Percentiles rank a stretch among this genome's conserved stretches.
phyloP scores from a whole-genome alignment of 2,797 vertebrate species.

The Hippopotamyrus pictus region DNA sequence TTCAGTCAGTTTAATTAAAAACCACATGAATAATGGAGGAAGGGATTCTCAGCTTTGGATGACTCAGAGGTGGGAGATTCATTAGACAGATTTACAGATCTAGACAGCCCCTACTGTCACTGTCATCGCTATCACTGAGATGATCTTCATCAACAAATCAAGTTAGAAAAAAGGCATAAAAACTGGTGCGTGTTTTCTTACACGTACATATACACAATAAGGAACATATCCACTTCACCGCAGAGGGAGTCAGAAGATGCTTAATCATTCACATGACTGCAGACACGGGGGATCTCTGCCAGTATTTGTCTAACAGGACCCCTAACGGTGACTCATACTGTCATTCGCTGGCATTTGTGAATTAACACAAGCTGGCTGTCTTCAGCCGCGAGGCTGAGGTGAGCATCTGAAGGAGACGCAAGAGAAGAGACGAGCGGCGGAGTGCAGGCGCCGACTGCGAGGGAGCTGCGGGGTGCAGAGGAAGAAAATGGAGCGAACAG shows the following conservation, averaged over 20 bases:
- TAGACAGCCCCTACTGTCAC: neutral
- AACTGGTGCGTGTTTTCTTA: neutral
- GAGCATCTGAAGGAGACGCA: neutral
- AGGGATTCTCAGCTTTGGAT: neutral
- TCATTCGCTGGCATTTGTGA: neutral
- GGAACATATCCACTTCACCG: neutral
- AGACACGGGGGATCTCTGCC: neutral
- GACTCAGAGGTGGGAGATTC: constrained; percentile 5
- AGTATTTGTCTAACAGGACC: neutral
- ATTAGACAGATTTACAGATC: neutral
- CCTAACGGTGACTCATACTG: neutral
- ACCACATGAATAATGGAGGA: neutral
- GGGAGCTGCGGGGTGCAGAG: neutral
- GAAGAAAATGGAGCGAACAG: neutral
- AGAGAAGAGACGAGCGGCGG: neutral
- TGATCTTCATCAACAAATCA: neutral
- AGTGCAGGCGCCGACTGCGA: neutral
- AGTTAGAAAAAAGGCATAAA: neutral
- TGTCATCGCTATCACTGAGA: neutral
- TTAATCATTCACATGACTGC: neutral
- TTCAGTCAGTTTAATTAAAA: constrained; percentile 17
- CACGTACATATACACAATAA: neutral
- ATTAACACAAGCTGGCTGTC: neutral
- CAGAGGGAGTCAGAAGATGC: neutral
- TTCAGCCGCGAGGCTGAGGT: neutral